Conservation (phyloP, 2,888 invertebrate genomes). For the Oligia strigilis region DNA sequence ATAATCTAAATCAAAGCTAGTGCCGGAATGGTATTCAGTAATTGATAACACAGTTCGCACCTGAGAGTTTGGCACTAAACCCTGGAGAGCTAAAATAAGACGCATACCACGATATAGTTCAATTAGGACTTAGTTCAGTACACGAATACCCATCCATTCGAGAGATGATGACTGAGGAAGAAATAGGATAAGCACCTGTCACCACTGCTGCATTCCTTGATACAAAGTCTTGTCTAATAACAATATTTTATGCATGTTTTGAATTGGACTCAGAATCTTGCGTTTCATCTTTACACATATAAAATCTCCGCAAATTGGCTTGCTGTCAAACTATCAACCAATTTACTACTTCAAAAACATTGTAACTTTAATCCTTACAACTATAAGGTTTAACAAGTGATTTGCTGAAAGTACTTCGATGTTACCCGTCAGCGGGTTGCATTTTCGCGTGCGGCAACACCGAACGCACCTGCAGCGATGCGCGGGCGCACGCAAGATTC, state of each 20-base stretch:
- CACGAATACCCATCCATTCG: constrained; percentile 31
- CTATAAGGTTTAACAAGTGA: constrained; percentile 30
- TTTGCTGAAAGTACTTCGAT: constrained; percentile 68
- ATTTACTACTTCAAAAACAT: constrained; percentile 20
- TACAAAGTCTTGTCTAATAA: constrained; percentile 19
- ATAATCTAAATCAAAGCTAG: constrained; percentile 69
- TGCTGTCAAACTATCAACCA: constrained; percentile 8
- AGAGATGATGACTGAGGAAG: constrained; percentile 14
- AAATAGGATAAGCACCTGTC: constrained; percentile 32
- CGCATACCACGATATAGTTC: constrained; percentile 61
- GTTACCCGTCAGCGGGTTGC: constrained; percentile 66
- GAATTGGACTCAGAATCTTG: constrained; percentile 8
- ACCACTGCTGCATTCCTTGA: constrained; percentile 21
- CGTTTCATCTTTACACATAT: constrained; percentile 30
- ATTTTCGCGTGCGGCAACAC: constrained; percentile 80
- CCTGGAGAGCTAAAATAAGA: constrained; percentile 72
- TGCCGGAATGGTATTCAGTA: constrained; percentile 77
- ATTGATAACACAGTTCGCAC: constrained; percentile 80
- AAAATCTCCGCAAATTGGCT: constrained; percentile 19
- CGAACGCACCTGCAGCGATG: constrained; percentile 85
- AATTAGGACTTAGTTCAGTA: constrained; percentile 52
- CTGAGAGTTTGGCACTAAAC: constrained; percentile 82
- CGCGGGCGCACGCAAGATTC: constrained; percentile 79
- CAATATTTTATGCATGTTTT: constrained; percentile 39
- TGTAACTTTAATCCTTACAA: constrained; percentile 7